phyloP scores from a whole-genome alignment of 1,140 invertebrate species.

The Bombus balteatus region DNA sequence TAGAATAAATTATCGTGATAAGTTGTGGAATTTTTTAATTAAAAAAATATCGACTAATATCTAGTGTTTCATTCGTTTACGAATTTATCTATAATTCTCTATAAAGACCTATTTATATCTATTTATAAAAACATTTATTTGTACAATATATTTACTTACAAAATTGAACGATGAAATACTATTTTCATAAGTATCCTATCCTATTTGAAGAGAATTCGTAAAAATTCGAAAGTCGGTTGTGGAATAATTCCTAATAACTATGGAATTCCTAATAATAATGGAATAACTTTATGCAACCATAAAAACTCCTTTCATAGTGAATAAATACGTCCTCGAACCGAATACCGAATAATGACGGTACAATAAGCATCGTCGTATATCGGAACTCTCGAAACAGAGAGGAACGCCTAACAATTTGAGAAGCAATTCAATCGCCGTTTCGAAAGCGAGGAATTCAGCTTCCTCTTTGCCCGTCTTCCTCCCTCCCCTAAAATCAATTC shows the following conservation, averaged over 20 bases:
- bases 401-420: slow-evolving; percentile 14
- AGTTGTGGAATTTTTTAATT: not conserved
- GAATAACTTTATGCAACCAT: not conserved
- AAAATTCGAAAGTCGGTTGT: not conserved
- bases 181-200: not conserved
- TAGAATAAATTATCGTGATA: not conserved
- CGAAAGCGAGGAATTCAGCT: not conserved
- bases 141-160: too few species aligned
- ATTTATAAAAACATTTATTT: too few species aligned
- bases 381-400: not conserved
- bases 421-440: not conserved
- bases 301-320: not conserved
- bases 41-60: not conserved
- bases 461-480: not conserved
- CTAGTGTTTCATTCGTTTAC: too few species aligned
- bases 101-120: too few species aligned
- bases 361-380: not conserved
- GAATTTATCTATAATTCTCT: too few species aligned
- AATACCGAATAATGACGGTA: not conserved
- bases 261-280: too few species aligned
- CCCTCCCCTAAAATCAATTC: not conserved
- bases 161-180: not conserved
- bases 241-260: not conserved
- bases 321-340: not conserved
- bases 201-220: not conserved